Percentiles rank a stretch among this genome's conserved stretches.
Evolutionary conservation across 64 coral and sea anemone genomes (phyloP).

Genomic region (Astreopora myriophthalma): DNA sequence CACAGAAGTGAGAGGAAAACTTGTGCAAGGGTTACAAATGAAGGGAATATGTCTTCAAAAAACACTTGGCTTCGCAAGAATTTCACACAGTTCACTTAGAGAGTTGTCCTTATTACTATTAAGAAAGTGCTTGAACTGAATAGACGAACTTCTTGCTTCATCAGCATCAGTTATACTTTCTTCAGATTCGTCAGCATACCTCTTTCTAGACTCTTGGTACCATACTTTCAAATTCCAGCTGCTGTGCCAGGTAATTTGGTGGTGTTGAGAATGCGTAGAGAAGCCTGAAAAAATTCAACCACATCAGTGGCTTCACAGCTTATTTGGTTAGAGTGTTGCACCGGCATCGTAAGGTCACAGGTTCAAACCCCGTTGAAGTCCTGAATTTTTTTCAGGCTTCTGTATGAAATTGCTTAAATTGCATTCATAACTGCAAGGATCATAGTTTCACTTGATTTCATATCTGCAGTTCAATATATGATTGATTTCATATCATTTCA

Average conservation of each 20-base stretch:
- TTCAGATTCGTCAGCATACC: neutral
- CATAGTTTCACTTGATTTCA: too few relatives aligned
- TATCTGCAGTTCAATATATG: too few relatives aligned
- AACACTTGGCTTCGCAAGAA: neutral
- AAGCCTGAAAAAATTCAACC: too few relatives aligned
- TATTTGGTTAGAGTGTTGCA: too few relatives aligned
- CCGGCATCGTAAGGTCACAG: too few relatives aligned
- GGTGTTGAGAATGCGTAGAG: neutral
- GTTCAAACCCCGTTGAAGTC: too few relatives aligned
- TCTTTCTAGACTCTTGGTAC: neutral
- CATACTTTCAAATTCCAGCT: neutral
- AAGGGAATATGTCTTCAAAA: neutral
- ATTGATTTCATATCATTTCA: too few relatives aligned
- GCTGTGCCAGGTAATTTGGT: slow-evolving; percentile 1
- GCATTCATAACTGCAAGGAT: too few relatives aligned
- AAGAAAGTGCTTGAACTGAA: neutral
- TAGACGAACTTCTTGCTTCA: neutral
- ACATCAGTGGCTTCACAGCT: too few relatives aligned
- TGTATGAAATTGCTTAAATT: too few relatives aligned
- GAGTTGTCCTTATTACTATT: neutral
- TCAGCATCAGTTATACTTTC: neutral
- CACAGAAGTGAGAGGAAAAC: neutral
- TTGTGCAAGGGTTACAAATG: neutral
- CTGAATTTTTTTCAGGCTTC: too few relatives aligned
- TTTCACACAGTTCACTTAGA: neutral